phyloP scores from a whole-genome alignment of 1,140 invertebrate genomes.

The Calycopis cecrops region DNA sequence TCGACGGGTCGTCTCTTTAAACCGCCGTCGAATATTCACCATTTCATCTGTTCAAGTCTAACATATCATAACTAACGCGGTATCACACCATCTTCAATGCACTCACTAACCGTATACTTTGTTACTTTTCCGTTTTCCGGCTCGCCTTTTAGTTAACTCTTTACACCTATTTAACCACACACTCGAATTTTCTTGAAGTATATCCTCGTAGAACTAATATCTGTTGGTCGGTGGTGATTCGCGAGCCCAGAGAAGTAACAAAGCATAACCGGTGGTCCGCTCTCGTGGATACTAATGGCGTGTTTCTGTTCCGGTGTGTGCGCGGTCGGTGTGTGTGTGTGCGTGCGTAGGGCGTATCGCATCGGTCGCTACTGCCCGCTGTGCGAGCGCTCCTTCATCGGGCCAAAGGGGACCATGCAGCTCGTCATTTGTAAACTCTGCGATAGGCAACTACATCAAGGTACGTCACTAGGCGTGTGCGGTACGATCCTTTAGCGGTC shows the following conservation, averaged over 20 bases:
- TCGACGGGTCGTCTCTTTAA: background rate
- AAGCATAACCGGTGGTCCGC: conserved; percentile 11
- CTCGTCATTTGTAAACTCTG: conserved; percentile 75
- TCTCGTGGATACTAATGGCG: conserved; percentile 57
- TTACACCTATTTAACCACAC: too few species aligned
- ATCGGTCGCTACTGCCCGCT: conserved; percentile 75
- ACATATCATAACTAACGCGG: conserved; percentile 49
- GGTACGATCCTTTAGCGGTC: conserved; percentile 9
- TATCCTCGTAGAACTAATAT: too few species aligned
- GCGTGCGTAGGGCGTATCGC: conserved; percentile 72
- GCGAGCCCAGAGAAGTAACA: conserved; percentile 9
- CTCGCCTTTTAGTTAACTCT: conserved; percentile 24
- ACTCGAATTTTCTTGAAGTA: too few species aligned
- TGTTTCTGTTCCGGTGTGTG: conserved; percentile 72
- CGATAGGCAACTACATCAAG: conserved; percentile 74
- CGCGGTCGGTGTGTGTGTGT: conserved; percentile 64
- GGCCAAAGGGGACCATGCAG: conserved; percentile 74
- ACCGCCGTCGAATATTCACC: background rate
- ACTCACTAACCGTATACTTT: conserved; percentile 56
- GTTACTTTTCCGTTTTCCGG: conserved; percentile 56
- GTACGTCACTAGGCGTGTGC: conserved; percentile 58
- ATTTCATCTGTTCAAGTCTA: conserved; percentile 3
- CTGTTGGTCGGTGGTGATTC: background rate
- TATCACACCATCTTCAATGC: conserved; percentile 37
- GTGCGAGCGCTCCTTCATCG: conserved; percentile 74